Percentiles rank a stretch among this genome's conserved stretches.
Conservation (phyloP, 2,888 invertebrate genomes). For the Hydraecia micacea region DNA sequence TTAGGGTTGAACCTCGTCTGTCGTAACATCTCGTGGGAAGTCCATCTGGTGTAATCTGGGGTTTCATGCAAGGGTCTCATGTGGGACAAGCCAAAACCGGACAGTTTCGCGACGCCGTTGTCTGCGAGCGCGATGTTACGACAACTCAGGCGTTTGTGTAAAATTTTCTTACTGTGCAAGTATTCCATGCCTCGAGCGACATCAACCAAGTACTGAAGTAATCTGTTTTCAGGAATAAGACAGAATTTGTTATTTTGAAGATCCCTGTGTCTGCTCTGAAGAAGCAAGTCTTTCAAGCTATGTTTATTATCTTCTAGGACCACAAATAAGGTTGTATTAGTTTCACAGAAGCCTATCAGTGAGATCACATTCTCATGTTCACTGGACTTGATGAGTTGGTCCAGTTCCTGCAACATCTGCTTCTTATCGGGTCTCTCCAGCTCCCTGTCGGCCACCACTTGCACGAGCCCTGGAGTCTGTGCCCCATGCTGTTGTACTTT, state of each 20-base stretch:
- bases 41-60: slow-evolving; percentile 94
- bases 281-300: slow-evolving; percentile 92
- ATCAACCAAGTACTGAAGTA: slow-evolving; percentile 92
- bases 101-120: slow-evolving; percentile 92
- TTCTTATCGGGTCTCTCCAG: slow-evolving; percentile 89
- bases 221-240: slow-evolving; percentile 91
- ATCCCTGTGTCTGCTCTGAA: slow-evolving; percentile 90
- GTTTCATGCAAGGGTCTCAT: slow-evolving; percentile 91
- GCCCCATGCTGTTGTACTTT: slow-evolving; percentile 91
- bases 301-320: slow-evolving; percentile 93
- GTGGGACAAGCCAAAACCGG: slow-evolving; percentile 94
- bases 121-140: slow-evolving; percentile 93
- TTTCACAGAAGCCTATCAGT: slow-evolving; percentile 95
- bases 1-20: slow-evolving; percentile 92
- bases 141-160: slow-evolving; percentile 94
- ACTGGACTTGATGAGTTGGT: slow-evolving; percentile 92
- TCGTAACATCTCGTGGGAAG: slow-evolving; percentile 94
- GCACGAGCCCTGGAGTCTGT: slow-evolving; percentile 90
- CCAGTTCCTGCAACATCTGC: slow-evolving; percentile 92
- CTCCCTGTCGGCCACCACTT: slow-evolving; percentile 91
- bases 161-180: slow-evolving; percentile 91
- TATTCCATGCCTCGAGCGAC: slow-evolving; percentile 94
- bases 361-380: slow-evolving; percentile 93
- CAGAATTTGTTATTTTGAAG: slow-evolving; percentile 90
- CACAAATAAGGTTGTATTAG: slow-evolving; percentile 93